Base-by-base conservation (phyloP, 2,888 invertebrate species). In the Dynastes hyllus region DNA sequence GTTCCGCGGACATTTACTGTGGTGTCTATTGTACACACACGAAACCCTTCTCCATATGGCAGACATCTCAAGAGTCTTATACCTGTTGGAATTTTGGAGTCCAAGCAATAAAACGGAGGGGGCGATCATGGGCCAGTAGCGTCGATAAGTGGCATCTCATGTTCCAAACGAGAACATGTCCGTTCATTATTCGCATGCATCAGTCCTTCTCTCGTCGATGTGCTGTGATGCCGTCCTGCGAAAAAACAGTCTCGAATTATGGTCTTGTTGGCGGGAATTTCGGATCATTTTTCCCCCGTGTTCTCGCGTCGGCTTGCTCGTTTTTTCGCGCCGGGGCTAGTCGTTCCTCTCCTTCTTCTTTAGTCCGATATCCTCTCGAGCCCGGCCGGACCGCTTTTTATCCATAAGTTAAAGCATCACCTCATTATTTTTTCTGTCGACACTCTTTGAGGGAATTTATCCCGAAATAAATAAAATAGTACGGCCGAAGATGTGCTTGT, bases 61-160 rank as follows among this genome's bases (percentile, higher is more conserved):
- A 37, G 11, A 63, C 13, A n/a, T 32, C 27, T 13, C 11, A 13
- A 27, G 29, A 27, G 69, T 5, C 37, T 69, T 32, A 79, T 80
- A 81, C 79, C 78, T 73, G 81, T 78, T 77, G 82, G 82, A 82
- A 83, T 82, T 81, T 82, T 71, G 81, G 81, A 76, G 77, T 76
- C 50, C 78, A 16, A 11, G 77, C 71, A 84, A 84, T 84, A 84
- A 84, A 81, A 82, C 82, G 82, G 80, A 82, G 73, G 61, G 9
- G 13, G 82, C 82, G 85, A 82, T 29, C 55, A 6, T 6, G 55
- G 63, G 63, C 29, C 63, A n/a, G 86, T 86, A 87, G 87, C 86
- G 83, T 8, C 85, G 86, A 86, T 87, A 87, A 87, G 87, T 87
- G 87, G 86, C 86, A 87, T 86, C 86, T 86, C 86, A 84, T 87